Percentiles rank a stretch among this genome's conserved stretches.
Conservation (phyloP, 2,113 vertebrate genomes). For the Oenanthe melanoleuca region DNA sequence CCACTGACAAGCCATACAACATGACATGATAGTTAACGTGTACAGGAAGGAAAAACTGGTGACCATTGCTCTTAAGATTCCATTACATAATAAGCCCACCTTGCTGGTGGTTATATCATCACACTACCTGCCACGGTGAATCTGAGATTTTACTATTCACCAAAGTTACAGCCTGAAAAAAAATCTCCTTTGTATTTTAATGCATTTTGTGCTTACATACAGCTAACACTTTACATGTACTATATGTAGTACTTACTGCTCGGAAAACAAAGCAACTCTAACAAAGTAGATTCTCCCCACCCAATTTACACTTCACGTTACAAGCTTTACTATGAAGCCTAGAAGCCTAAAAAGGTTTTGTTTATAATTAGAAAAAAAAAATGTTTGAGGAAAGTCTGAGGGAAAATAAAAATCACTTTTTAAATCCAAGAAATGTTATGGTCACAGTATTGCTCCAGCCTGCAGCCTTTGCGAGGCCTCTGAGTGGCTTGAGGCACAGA, state of each 20-base stretch:
- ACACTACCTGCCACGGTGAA: conserved; percentile 79
- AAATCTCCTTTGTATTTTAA: conserved; percentile 76
- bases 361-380: conserved; percentile 81
- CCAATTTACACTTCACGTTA: conserved; percentile 81
- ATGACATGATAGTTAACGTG: conserved; percentile 68
- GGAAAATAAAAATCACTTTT: conserved; percentile 69
- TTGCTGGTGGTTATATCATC: conserved; percentile 72
- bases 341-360: conserved; percentile 82
- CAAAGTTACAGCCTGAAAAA: conserved; percentile 75
- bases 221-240: conserved; percentile 79
- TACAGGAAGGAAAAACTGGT: conserved; percentile 72
- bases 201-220: conserved; percentile 79
- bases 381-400: conserved; percentile 62
- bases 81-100: conserved; percentile 71
- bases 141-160: conserved; percentile 59
- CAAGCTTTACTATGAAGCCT: conserved; percentile 86
- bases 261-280: conserved; percentile 83
- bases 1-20: conserved; percentile 66
- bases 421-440: conserved; percentile 82
- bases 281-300: conserved; percentile 81
- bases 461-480: conserved; percentile 22
- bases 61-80: conserved; percentile 74
- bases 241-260: conserved; percentile 81
- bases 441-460: conserved; percentile 78
- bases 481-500: conserved; percentile 8